Percentiles rank a stretch among this genome's conserved stretches.
phyloP scores from a whole-genome alignment of 2,888 invertebrate genomes.

The Julus scanicus region DNA sequence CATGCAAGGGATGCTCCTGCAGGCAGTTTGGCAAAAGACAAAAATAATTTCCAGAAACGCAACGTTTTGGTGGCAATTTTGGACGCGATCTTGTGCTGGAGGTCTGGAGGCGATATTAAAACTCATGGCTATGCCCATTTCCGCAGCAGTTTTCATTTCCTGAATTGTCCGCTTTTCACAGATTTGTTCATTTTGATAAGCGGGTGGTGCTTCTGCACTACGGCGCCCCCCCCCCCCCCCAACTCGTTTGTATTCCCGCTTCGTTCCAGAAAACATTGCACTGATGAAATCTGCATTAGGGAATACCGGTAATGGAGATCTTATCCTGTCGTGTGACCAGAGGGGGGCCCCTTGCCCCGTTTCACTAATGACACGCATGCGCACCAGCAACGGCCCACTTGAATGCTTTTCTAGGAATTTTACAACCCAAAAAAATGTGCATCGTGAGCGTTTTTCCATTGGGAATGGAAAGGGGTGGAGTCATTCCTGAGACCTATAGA shows the following conservation, averaged over 20 bases:
- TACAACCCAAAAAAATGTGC: not conserved
- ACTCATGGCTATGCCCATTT: not conserved
- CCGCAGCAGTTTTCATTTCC: constrained; percentile 32
- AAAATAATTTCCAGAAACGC: not conserved
- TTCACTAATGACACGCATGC: not conserved
- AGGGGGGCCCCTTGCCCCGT: constrained; percentile 1
- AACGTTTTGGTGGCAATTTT: not conserved
- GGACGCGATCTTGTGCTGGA: not conserved
- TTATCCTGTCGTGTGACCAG: constrained; percentile 12
- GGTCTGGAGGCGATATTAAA: constrained; percentile 14
- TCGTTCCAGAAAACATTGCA: constrained; percentile 2
- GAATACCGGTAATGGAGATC: constrained; percentile 36
- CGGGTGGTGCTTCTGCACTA: constrained; percentile 1
- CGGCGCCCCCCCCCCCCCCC: not conserved
- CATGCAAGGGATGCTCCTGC: not conserved
- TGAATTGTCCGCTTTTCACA: not conserved
- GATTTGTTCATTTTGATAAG: constrained; percentile 34
- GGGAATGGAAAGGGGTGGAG: not conserved
- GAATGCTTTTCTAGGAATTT: not conserved
- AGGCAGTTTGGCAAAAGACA: not conserved
- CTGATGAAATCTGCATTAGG: constrained; percentile 24
- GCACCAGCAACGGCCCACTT: not conserved
- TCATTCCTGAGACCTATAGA: not conserved
- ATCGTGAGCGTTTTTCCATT: not conserved
- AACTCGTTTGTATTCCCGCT: constrained; percentile 30